Evolutionary conservation across 2,797 vertebrate genomes (phyloP).

Genomic region (Bufotes viridis): DNA sequence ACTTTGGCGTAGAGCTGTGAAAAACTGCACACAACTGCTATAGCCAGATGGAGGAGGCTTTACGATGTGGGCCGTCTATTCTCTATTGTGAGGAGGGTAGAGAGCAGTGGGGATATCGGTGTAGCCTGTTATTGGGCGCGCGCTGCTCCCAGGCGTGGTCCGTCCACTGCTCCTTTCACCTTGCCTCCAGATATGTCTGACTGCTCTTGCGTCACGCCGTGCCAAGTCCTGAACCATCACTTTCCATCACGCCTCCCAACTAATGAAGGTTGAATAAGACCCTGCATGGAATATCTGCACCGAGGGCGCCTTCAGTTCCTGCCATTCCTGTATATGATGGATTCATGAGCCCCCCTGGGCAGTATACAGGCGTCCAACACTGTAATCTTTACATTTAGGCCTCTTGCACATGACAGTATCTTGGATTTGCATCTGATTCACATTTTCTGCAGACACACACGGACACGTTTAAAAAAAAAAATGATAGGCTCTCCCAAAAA

Average conservation of each 20-base stretch:
- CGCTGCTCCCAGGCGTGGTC: neutral
- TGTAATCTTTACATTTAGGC: too few species aligned
- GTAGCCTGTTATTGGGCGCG: neutral
- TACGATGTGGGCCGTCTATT: neutral
- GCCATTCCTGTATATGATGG: neutral
- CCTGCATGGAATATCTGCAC: neutral
- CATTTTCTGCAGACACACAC: too few species aligned
- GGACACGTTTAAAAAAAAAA: too few species aligned
- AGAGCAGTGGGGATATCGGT: neutral
- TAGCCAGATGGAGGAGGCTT: neutral
- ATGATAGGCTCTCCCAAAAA: too few species aligned
- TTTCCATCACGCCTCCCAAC: neutral
- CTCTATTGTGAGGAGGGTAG: neutral
- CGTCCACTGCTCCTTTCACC: conserved; percentile 35
- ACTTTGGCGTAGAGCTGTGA: neutral
- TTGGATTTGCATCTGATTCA: too few species aligned
- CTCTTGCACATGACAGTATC: too few species aligned
- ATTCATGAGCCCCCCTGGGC: too few species aligned
- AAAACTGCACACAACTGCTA: neutral
- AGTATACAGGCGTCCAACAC: too few species aligned
- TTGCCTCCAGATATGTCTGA: conserved; percentile 59
- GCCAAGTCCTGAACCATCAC: conserved; percentile 16
- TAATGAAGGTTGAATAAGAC: conserved; percentile 13
- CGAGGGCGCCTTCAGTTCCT: neutral
- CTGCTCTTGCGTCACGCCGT: conserved; percentile 35